Percentiles rank a stretch among this genome's conserved stretches.
Conservation (phyloP, 2,888 invertebrate species). For the Anodontia alba region DNA sequence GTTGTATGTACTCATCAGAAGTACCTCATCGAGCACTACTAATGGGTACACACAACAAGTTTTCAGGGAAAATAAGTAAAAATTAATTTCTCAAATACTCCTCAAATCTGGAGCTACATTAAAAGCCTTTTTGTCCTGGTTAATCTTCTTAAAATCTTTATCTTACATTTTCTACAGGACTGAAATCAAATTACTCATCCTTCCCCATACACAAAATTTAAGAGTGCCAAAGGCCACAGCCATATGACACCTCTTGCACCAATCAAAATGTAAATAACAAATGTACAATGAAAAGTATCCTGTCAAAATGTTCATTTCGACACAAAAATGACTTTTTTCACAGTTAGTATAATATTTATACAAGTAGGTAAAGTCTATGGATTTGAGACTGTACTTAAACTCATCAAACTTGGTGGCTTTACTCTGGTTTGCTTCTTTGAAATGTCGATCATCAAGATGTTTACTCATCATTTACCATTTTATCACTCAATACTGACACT, state of each 20-base stretch:
- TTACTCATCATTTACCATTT: no score
- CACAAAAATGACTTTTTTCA: not conserved
- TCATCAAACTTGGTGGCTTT: not conserved
- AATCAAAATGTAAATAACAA: conserved; percentile 56
- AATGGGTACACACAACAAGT: no score
- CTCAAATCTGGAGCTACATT: no score
- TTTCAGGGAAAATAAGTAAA: no score
- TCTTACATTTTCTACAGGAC: no score
- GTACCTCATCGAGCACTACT: no score
- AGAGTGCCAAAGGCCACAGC: conserved; percentile 45
- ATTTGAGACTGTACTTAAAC: not conserved
- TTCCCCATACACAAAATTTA: conserved; percentile 30
- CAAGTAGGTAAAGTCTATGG: not conserved
- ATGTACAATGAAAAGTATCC: conserved; percentile 11
- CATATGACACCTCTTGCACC: conserved; percentile 66
- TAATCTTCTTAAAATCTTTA: no score
- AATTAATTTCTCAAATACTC: no score
- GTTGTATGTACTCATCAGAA: no score
- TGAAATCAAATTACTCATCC: not conserved
- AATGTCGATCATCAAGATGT: no score
- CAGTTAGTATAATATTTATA: not conserved
- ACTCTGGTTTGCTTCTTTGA: not conserved
- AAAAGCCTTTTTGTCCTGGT: no score
- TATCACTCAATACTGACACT: no score
- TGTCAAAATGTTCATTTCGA: not conserved